Base-by-base conservation (phyloP, 1,140 invertebrate species). In the Drosophila ananassae region DNA sequence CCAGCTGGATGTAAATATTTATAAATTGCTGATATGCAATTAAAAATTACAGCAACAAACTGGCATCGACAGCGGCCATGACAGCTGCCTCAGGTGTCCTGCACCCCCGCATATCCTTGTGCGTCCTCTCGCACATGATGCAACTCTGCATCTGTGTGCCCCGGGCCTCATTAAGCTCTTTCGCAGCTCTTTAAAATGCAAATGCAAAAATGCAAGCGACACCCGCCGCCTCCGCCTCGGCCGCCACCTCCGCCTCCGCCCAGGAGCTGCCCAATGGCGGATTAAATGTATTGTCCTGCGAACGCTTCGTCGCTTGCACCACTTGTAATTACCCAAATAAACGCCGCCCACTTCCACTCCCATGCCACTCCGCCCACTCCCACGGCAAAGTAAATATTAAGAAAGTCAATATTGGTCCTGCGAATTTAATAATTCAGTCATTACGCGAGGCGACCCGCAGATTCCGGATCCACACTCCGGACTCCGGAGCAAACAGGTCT, bases 21-120 rank as follows among this genome's bases (percentile, higher is more conserved):
- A 81, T 78, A 67, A 78, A 67, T 63, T 74, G 67, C 64, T 87
- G 77, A 71, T 77, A 81, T 77, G 67, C 61, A 87, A 81, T 81
- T 85, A 87, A 85, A 81, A 78, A 87, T 71, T 81, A 80, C 67
- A 85, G 53, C 50, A 63, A 74, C 55, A 73, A 59, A 48, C 60
- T 60, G 30, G 30, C 59, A 41, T 6, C 34, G 30, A 24, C 59
- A 41, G 6, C 37, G 13, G 17, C 60, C 56, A 13, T 79, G 77
- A 77, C 80, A 84, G 80, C 59, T 83, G 79, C 48, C 66, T 52
- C 39, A 61, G 52, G 58, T 72, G 57, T 48, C 12, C 59, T 37
- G 10, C 9, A 7, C 12, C 12, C 2, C 7, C 12, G 17, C 10
- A 13, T 41, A 5, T 41, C 3, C 22, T 17, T 21, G 13, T 44